phyloP scores from a whole-genome alignment of 1,140 invertebrate genomes.

The Ptiloglossa arizonensis region DNA sequence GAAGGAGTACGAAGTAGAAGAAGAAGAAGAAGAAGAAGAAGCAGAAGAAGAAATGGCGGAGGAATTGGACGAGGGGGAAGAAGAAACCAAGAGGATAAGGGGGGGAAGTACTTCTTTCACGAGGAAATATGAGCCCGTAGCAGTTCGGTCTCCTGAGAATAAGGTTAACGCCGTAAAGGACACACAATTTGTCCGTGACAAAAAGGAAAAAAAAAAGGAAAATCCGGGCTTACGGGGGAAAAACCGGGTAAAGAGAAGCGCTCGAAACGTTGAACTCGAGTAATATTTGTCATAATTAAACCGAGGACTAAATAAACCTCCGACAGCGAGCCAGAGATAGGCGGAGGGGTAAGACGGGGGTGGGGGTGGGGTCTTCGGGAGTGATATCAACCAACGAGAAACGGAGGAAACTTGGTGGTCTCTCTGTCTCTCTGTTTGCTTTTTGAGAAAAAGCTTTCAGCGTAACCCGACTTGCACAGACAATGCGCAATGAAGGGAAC shows the following conservation, averaged over 20 bases:
- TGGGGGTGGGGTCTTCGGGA: background rate
- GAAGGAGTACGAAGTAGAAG: no score
- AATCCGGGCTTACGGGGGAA: conserved; percentile 10
- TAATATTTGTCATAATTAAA: conserved; percentile 49
- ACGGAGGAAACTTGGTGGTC: no score
- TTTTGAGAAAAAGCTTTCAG: conserved; percentile 9
- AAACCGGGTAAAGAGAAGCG: background rate
- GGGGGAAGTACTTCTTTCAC: conserved; percentile 27
- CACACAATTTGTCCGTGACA: conserved; percentile 61
- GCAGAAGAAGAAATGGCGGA: conserved; percentile 22
- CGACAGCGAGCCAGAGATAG: background rate
- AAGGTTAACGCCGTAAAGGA: conserved; percentile 65
- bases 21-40: background rate
- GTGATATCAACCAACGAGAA: background rate
- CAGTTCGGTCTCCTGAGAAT: conserved; percentile 58
- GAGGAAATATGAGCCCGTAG: conserved; percentile 49
- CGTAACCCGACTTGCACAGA: conserved; percentile 5
- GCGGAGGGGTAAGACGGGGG: no score
- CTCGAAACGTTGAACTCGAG: conserved; percentile 27
- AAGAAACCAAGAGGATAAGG: conserved; percentile 45
- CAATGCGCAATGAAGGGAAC: background rate
- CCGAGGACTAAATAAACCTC: conserved; percentile 29
- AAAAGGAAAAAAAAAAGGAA: conserved; percentile 45
- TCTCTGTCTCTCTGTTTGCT: background rate
- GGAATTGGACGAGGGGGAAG: conserved; percentile 41